These are phyloP conservation scores for Drosophila barbarae DNA, from an alignment of 2,888 invertebrate species.

Conservation along the genomic window DNA sequence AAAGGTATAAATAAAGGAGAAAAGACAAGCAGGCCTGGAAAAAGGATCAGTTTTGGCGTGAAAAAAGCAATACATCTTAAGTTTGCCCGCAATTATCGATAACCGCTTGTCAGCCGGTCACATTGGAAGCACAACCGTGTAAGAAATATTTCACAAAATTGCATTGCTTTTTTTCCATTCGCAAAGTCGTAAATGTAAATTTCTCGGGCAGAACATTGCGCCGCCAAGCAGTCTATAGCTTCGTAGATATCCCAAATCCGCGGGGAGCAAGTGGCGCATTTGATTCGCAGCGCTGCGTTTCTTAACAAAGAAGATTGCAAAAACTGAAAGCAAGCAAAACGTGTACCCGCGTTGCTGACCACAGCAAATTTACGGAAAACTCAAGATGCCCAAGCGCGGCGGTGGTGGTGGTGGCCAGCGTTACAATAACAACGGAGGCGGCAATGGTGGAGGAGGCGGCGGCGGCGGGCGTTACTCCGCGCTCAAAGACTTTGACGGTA, in stretches of 20 bases:
- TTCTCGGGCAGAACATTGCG: neutral
- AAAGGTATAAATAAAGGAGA: neutral
- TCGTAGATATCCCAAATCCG: neutral
- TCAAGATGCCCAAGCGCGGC: conserved; percentile 65
- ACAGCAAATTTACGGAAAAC: neutral
- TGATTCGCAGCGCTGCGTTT: neutral
- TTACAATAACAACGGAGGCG: conserved; percentile 58
- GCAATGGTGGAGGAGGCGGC: conserved; percentile 46
- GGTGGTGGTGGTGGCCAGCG: conserved; percentile 61
- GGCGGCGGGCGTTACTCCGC: conserved; percentile 72
- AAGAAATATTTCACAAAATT: conserved; percentile 49
- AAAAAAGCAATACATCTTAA: conserved; percentile 6
- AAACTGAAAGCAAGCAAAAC: conserved; percentile 8
- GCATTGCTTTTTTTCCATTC: conserved; percentile 43
- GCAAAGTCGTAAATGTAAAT: neutral
- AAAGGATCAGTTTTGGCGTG: neutral
- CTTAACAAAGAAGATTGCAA: neutral
- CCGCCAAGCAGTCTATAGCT: neutral
- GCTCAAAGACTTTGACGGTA: conserved; percentile 73
- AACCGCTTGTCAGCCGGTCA: conserved; percentile 8
- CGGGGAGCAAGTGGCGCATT: neutral
- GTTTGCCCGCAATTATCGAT: conserved; percentile 2
- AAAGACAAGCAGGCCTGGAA: neutral
- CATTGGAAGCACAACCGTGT: neutral
- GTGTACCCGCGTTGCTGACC: conserved; percentile 11